These are phyloP conservation scores for Hormiphora californensis DNA, from an alignment of 37 sponge, comb jelly and placozoan species.

Conservation along the genomic window DNA sequence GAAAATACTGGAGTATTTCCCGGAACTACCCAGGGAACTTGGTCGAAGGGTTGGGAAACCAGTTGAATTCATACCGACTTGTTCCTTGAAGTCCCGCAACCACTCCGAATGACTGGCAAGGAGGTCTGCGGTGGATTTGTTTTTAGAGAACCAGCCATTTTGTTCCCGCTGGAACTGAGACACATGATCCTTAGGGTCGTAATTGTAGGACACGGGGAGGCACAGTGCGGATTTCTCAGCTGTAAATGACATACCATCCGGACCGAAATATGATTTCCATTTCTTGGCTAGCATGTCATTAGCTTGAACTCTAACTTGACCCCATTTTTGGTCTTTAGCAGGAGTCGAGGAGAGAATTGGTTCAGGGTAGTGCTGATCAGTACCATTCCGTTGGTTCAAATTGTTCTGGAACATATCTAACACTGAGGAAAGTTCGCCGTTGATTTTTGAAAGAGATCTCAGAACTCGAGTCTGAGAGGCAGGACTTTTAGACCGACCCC, in stretches of 20 bases:
- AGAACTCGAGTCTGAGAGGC: constrained; percentile 34
- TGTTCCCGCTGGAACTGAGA: neutral
- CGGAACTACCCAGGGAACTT: neutral
- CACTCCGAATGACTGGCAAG: constrained; percentile 45
- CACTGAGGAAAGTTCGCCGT: constrained; percentile 38
- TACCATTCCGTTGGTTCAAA: neutral
- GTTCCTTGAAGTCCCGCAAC: constrained; percentile 44
- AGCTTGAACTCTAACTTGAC: constrained; percentile 7
- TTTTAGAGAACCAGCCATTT: constrained; percentile 19
- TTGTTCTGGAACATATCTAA: constrained; percentile 45
- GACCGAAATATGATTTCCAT: constrained; percentile 30
- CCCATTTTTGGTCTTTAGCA: constrained; percentile 16
- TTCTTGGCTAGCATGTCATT: constrained; percentile 36
- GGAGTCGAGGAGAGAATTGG: constrained; percentile 21
- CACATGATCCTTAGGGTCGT: constrained; percentile 46
- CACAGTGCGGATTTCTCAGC: constrained; percentile 28
- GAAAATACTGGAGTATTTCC: no score
- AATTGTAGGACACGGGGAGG: constrained; percentile 18
- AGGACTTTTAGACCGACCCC: constrained; percentile 16
- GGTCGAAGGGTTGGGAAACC: neutral
- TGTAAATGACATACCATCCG: constrained; percentile 30
- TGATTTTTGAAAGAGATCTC: constrained; percentile 20
- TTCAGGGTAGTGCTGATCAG: no score
- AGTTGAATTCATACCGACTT: constrained; percentile 50
- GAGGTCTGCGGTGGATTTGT: constrained; percentile 7